These are phyloP conservation scores for Heteromormyrus szaboi DNA, from an alignment of 2,797 vertebrate species.

Conservation along the genomic window DNA sequence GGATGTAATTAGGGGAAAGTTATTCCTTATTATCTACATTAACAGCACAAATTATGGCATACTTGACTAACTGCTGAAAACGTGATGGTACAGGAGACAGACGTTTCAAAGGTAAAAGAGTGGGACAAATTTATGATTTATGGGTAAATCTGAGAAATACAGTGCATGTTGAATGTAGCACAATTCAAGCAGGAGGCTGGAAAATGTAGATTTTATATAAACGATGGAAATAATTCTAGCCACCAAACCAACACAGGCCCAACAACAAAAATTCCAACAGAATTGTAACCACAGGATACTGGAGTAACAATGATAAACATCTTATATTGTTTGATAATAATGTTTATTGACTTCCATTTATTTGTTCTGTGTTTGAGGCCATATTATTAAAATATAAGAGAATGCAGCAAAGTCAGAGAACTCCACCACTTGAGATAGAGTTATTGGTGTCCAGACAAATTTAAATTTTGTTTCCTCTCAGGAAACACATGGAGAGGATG, in stretches of 20 bases:
- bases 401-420: background rate
- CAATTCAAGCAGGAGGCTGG: background rate
- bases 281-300: background rate
- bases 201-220: background rate
- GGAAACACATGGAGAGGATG: background rate
- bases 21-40: background rate
- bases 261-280: background rate
- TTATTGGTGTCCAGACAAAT: background rate
- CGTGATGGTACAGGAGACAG: background rate
- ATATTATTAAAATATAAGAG: background rate
- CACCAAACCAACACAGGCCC: background rate
- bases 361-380: background rate
- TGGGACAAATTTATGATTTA: background rate
- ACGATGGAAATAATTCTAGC: background rate
- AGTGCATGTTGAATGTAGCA: background rate
- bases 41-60: background rate
- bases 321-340: background rate
- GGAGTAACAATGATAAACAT: background rate
- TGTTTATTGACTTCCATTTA: background rate
- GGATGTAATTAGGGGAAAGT: background rate
- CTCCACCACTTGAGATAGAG: background rate
- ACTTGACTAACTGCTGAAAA: background rate
- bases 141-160: background rate
- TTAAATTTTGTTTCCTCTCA: background rate
- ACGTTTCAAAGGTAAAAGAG: background rate